A percentile compares a stretch with the other conserved stretches of the same genome.
Evolutionary conservation across 1,140 invertebrate genomes (phyloP).

Genomic region (Phymastichus coffea): DNA sequence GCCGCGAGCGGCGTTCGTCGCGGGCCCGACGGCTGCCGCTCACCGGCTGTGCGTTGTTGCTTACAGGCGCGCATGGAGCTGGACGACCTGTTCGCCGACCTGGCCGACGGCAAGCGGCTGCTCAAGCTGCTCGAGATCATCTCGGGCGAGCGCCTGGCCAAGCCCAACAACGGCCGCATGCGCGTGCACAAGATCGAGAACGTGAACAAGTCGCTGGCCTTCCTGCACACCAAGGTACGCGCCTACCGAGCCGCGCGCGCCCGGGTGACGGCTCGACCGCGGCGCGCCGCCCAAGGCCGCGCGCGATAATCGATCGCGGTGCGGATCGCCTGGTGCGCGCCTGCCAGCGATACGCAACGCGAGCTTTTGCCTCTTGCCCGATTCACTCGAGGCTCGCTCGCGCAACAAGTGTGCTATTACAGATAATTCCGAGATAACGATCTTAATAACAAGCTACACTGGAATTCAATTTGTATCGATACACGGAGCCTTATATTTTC

Average conservation of each 20-base stretch:
- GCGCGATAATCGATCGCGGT: no score
- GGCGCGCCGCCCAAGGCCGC: no score
- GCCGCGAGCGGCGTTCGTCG: neutral
- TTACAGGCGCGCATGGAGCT: conserved; percentile 89
- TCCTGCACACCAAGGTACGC: conserved; percentile 94
- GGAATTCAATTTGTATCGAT: no score
- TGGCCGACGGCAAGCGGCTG: conserved; percentile 93
- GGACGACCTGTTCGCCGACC: conserved; percentile 94
- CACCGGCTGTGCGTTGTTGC: neutral
- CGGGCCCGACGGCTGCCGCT: neutral
- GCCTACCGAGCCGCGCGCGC: no score
- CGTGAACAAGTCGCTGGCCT: conserved; percentile 96
- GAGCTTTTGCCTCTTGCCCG: neutral
- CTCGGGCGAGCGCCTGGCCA: conserved; percentile 94
- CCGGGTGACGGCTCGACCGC: no score
- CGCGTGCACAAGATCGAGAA: conserved; percentile 99
- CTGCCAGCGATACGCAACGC: neutral
- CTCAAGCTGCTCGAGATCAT: conserved; percentile 98
- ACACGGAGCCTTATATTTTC: no score
- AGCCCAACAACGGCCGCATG: conserved; percentile 96
- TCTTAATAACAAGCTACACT: no score
- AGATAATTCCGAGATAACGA: no score
- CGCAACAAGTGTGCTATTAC: no score
- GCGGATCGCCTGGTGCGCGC: no score
- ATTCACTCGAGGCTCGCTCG: neutral